Evolutionary conservation across 2,888 invertebrate genomes (phyloP), one percentile per base, ranked within the genome.

Genomic region (Drosophila villosipedis): DNA sequence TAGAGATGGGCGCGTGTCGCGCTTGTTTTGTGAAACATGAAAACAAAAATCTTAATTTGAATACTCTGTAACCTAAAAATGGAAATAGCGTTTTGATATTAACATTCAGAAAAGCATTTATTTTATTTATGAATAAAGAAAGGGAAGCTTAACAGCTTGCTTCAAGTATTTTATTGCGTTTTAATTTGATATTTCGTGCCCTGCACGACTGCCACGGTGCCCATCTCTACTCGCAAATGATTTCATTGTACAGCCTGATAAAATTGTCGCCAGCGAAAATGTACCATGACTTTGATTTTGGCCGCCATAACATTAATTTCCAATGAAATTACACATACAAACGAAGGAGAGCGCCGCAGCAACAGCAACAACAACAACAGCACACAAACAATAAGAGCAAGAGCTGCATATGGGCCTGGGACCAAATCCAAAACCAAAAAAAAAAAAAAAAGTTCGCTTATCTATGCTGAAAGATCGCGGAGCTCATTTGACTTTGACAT

Each of bases 181-280:
- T 19, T 16, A 31, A 22, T 22, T 31, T 16, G n/a, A 31, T 22
- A n/a, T 9, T 30, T 41, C n/a, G 41, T 30, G n/a, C 16, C 31
- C 14, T 31, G 14, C 41, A 58, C 58, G 43, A 12, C 49, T 41
- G 37, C 19, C 19, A 22, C 25, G 75, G 50, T 60, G 60, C 62
- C 62, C 78, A 68, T 52, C 71, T 71, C 65, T 65, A 75, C 22
- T 59, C 62, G 67, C 50, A 68, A 79, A 73, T 79, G 77, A 89
- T 91, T 90, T 91, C 84, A 89, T 85, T 91, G 89, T 84, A 84
- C 78, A 85, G 89, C 86, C 84, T 58, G 91, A 91, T 91, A 91
- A 91, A 92, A 91, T 91, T 91, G 91, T 91, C 91, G 91, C 92
- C 91, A 91, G 87, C 83, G 77, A 83, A 83, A 84, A 90, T 84